Conservation (phyloP, 2,113 vertebrate genomes). For the Hyaena hyaena region DNA sequence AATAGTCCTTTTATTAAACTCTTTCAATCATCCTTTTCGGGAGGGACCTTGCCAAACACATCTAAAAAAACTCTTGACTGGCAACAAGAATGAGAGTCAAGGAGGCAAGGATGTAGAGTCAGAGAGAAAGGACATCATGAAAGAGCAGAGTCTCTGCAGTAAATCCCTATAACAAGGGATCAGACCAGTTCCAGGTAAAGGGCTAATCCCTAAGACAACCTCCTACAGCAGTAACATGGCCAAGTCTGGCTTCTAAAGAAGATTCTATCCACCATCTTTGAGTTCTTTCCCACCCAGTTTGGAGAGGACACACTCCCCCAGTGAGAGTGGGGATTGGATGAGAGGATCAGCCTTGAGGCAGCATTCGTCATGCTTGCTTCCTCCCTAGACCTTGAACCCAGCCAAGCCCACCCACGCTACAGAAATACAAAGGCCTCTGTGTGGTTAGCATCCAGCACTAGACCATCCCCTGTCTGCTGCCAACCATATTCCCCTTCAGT, state of each 20-base stretch:
- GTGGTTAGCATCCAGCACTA: neutral
- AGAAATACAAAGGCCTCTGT: neutral
- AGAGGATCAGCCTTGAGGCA: neutral
- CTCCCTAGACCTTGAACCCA: neutral
- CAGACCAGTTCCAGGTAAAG: neutral
- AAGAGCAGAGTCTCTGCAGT: neutral
- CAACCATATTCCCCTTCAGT: neutral
- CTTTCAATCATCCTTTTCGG: neutral
- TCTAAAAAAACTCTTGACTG: neutral
- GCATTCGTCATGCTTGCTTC: slow-evolving; percentile 22
- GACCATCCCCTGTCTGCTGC: neutral
- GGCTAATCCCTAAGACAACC: neutral
- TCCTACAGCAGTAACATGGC: neutral
- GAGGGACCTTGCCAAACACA: neutral
- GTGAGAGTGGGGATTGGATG: neutral
- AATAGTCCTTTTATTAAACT: slow-evolving; percentile 22
- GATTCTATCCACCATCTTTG: neutral
- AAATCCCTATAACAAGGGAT: neutral
- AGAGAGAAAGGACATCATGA: neutral
- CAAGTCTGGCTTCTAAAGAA: neutral
- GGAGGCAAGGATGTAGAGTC: neutral
- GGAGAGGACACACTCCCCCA: neutral
- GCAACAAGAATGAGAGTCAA: neutral
- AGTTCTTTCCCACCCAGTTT: neutral
- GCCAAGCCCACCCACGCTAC: neutral